phyloP scores from a whole-genome alignment of 2,888 invertebrate species.

The Carpatolechia fugitivella region DNA sequence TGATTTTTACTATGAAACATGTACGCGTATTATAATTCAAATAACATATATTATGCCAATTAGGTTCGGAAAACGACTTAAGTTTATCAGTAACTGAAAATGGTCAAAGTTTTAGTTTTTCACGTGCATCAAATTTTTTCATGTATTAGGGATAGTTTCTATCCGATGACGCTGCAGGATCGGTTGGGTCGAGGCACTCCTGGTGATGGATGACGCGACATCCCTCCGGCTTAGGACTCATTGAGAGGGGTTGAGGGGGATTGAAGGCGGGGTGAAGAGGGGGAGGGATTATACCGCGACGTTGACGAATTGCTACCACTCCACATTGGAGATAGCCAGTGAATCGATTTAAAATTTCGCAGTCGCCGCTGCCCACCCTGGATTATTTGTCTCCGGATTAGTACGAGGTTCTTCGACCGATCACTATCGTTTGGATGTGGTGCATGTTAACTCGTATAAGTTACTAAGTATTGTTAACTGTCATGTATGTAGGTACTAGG shows the following conservation, averaged over 20 bases:
- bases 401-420: slow-evolving; percentile 26
- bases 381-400: slow-evolving; percentile 42
- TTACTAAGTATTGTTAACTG: no score
- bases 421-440: not conserved
- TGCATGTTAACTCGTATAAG: no score
- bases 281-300: slow-evolving; percentile 71
- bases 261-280: slow-evolving; percentile 31
- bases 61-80: no score
- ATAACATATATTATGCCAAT: no score
- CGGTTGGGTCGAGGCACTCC: slow-evolving; percentile 41
- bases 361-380: slow-evolving; percentile 33
- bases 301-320: slow-evolving; percentile 70
- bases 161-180: slow-evolving; percentile 48
- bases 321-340: slow-evolving; percentile 65
- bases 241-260: slow-evolving; percentile 51
- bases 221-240: slow-evolving; percentile 68
- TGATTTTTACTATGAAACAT: no score
- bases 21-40: no score
- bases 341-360: slow-evolving; percentile 68
- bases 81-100: no score
- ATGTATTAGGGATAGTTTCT: slow-evolving; percentile 39
- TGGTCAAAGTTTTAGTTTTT: no score
- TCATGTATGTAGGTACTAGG: no score
- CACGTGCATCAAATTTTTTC: slow-evolving; percentile 25
- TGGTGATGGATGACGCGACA: slow-evolving; percentile 69